These are phyloP conservation scores for Papilio elwesi DNA, from an alignment of 2,888 invertebrate species.

Conservation along the genomic window DNA sequence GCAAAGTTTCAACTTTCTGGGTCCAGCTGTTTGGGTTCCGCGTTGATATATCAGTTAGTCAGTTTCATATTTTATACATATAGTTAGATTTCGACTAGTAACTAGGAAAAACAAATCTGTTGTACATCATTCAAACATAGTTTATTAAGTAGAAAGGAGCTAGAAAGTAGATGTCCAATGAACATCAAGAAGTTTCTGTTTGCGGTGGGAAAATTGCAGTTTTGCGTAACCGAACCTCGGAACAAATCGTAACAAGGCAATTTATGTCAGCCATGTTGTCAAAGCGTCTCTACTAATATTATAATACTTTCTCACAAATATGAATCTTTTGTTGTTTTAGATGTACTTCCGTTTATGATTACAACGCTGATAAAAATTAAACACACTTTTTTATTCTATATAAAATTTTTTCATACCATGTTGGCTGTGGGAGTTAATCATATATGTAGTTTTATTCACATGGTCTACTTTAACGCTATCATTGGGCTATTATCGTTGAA, in stretches of 20 bases:
- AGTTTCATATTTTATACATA: too few species aligned
- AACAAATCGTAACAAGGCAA: slow-evolving; percentile 49
- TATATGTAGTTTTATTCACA: background rate
- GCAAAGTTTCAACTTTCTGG: too few species aligned
- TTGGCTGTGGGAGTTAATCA: too few species aligned
- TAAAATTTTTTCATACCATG: too few species aligned
- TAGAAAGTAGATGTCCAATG: slow-evolving; percentile 48
- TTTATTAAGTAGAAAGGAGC: slow-evolving; percentile 48
- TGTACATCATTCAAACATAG: slow-evolving; percentile 31
- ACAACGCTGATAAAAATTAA: too few species aligned
- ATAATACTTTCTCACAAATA: background rate
- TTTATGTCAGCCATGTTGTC: slow-evolving; percentile 39
- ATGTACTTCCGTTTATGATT: background rate
- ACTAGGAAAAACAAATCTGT: background rate
- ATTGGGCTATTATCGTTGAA: background rate
- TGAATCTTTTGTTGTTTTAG: background rate
- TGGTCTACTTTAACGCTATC: background rate
- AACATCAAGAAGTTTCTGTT: slow-evolving; percentile 48
- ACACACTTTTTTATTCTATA: too few species aligned
- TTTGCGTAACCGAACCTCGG: slow-evolving; percentile 49
- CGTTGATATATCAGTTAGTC: too few species aligned
- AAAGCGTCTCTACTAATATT: slow-evolving; percentile 4
- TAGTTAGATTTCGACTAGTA: too few species aligned
- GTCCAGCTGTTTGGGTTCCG: too few species aligned
- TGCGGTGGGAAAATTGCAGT: slow-evolving; percentile 47